A percentile compares a stretch with the other conserved stretches of the same genome.
phyloP scores from a whole-genome alignment of 64 coral and sea anemone species.

The Stichodactyla helianthus region DNA sequence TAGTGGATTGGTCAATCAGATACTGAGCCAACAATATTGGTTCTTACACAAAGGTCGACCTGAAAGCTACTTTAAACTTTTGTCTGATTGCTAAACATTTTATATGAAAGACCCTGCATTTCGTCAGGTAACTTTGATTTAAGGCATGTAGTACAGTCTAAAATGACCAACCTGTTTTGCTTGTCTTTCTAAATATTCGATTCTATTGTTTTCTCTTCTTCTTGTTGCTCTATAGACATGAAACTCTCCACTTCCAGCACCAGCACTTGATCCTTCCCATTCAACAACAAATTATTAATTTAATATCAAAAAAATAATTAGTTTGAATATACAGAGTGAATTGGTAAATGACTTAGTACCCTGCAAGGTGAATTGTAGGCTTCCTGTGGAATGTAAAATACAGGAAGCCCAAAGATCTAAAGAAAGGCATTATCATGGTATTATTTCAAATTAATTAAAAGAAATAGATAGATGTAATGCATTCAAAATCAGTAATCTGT shows the following conservation, averaged over 20 bases:
- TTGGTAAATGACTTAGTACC: background rate
- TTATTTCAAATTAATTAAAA: no score
- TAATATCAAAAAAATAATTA: background rate
- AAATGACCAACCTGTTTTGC: conserved; percentile 43
- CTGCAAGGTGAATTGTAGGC: background rate
- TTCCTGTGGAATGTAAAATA: background rate
- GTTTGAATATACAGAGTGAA: no score
- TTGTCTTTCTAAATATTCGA: conserved; percentile 71
- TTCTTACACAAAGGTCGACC: no score
- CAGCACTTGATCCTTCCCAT: conserved; percentile 91
- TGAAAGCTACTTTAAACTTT: no score
- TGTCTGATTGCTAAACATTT: no score
- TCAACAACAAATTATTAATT: background rate
- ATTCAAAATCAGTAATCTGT: no score
- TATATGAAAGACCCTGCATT: no score
- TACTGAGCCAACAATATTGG: no score
- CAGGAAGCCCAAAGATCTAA: background rate
- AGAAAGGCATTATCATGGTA: no score
- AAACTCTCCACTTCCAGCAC: conserved; percentile 97
- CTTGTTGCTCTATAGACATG: conserved; percentile 98
- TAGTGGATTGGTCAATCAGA: no score
- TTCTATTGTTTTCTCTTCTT: conserved; percentile 91
- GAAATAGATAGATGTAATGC: no score
- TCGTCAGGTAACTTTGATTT: background rate
- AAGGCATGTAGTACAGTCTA: background rate